Conservation (phyloP, 2,797 vertebrate species). For the Sardinella longiceps region DNA sequence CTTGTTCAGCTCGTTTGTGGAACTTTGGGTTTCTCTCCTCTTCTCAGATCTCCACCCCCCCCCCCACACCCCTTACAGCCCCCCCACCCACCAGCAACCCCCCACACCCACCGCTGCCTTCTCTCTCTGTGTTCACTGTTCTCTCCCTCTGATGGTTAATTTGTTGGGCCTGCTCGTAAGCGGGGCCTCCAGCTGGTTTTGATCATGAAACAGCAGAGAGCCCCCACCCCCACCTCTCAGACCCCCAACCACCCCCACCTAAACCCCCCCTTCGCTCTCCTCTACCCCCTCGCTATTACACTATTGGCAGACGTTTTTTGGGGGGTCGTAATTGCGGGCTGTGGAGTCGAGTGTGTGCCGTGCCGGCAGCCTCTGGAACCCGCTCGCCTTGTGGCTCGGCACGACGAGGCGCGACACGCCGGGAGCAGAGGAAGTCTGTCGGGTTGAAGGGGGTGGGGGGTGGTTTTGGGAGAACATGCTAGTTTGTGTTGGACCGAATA, state of each 20-base stretch:
- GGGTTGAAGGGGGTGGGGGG: too few species aligned
- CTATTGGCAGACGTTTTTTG: slow-evolving; percentile 51
- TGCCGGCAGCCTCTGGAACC: slow-evolving; percentile 52
- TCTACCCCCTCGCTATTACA: slow-evolving; percentile 12
- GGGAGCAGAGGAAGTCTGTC: not conserved
- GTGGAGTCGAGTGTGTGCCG: slow-evolving; percentile 52
- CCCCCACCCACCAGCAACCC: not conserved
- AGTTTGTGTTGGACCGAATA: slow-evolving; percentile 29
- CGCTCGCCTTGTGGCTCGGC: slow-evolving; percentile 35
- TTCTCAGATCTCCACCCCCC: slow-evolving; percentile 20
- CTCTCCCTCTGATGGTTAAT: slow-evolving; percentile 71
- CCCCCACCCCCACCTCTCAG: slow-evolving; percentile 60
- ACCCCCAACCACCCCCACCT: slow-evolving; percentile 31
- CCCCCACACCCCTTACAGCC: slow-evolving; percentile 19
- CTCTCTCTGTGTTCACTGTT: slow-evolving; percentile 25
- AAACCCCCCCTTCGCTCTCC: slow-evolving; percentile 13
- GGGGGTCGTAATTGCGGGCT: slow-evolving; percentile 58
- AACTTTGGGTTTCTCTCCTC: not conserved
- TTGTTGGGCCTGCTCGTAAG: slow-evolving; percentile 77
- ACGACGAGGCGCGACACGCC: slow-evolving; percentile 13
- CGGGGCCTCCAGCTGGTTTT: slow-evolving; percentile 80
- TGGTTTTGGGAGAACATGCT: slow-evolving; percentile 34
- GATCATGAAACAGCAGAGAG: slow-evolving; percentile 74
- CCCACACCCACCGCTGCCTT: slow-evolving; percentile 29
- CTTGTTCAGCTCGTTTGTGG: not conserved